Percentiles rank a stretch among this genome's conserved stretches.
Evolutionary conservation across 1,140 invertebrate genomes (phyloP).

Genomic region (Achatina immaculata): DNA sequence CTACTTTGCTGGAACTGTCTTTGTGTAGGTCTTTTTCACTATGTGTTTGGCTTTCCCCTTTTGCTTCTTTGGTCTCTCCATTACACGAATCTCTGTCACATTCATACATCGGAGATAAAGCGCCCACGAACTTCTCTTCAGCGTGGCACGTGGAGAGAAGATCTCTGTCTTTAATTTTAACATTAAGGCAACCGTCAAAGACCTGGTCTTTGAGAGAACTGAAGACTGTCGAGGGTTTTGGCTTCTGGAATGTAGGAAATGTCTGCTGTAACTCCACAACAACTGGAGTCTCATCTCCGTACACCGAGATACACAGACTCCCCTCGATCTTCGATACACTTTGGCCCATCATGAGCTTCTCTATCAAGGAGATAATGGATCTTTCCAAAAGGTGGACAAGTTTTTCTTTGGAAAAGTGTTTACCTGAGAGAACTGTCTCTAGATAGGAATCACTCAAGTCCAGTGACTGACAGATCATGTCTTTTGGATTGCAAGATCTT

Average conservation of each 20-base stretch:
- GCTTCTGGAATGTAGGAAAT: background rate
- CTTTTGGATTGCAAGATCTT: background rate
- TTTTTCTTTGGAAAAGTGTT: background rate
- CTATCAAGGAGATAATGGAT: background rate
- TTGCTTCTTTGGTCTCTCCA: too few species aligned
- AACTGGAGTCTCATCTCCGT: background rate
- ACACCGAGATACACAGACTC: background rate
- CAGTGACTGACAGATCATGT: background rate
- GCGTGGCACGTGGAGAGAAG: background rate
- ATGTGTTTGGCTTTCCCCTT: too few species aligned
- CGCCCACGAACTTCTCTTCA: background rate
- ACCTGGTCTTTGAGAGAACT: background rate
- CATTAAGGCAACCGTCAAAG: background rate
- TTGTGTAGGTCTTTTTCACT: too few species aligned
- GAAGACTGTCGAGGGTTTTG: background rate
- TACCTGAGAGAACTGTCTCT: background rate
- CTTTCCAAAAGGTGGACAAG: background rate
- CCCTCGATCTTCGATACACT: background rate
- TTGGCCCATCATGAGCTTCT: constrained; percentile 11
- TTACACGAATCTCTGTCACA: background rate
- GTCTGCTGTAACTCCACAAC: constrained; percentile 3
- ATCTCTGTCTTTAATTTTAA: background rate
- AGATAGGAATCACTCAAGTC: background rate
- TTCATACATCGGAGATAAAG: background rate
- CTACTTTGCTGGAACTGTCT: too few species aligned